Base-by-base conservation (phyloP, 2,797 vertebrate species). In the Monodelphis domestica region DNA sequence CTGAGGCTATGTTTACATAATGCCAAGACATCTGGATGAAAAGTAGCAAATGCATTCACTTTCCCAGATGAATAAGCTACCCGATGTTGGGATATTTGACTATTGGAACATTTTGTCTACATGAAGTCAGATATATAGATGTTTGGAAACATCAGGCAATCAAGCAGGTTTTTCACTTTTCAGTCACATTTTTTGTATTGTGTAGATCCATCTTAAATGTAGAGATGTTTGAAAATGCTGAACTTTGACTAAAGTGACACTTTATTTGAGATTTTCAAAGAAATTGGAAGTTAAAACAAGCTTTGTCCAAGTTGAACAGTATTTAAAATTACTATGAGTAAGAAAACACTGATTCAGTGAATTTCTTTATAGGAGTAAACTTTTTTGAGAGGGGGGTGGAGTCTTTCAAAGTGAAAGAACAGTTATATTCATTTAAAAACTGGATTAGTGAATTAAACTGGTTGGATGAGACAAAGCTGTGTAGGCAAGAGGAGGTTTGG, bases 71-170 rank as follows among this genome's bases (percentile, higher is more conserved):
- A 91, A 70, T 96, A 93, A 92, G 88, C 93, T 96, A 57, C 95
- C 52, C 92, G 59, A 96, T 96, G 91, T 38, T 55, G 29, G 95
- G 91, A 50, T 91, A 90, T 87, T 94, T 54, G 57, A 57, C 92
- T 94, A 95, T 91, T 92, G n/a, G 51, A 96, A 95, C 94, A 96
- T 96, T 94, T 93, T 89, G 57, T 94, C 89, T 89, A 88, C 45
- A 30, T 24, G 89, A 94, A 92, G 91, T 87, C 78, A 87, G 84
- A 78, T 93, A 87, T 87, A 30, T 91, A 88, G 95, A 89, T 95
- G 96, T 89, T 90, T 90, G 63, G 52, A 96, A 91, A 95, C 88
- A 97, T 45, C 88, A 95, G 54, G 87, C 90, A 70, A 97, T 51
- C 89, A 94, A 84, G 54, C 90, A 70, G 53, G 54, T 90, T 91